phyloP scores from a whole-genome alignment of 2,797 vertebrate genomes.

The Poliocrania exsul region DNA sequence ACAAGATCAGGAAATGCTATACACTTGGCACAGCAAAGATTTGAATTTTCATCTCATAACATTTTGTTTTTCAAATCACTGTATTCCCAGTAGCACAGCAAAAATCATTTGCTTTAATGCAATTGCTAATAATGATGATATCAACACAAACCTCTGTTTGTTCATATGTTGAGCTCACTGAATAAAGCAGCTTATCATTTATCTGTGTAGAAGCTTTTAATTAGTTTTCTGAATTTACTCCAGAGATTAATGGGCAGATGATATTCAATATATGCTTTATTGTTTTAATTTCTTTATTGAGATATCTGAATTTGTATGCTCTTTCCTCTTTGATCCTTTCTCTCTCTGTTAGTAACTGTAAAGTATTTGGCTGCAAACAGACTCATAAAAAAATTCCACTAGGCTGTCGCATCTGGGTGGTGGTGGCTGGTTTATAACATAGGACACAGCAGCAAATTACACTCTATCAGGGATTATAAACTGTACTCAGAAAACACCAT shows the following conservation, averaged over 20 bases:
- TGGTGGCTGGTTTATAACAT: not conserved
- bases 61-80: slow-evolving; percentile 54
- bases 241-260: slow-evolving; percentile 61
- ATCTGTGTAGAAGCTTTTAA: slow-evolving; percentile 66
- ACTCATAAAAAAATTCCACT: not conserved
- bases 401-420: not conserved
- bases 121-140: slow-evolving; percentile 52
- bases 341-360: not conserved
- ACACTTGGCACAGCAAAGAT: not conserved
- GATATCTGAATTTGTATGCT: slow-evolving; percentile 20
- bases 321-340: slow-evolving; percentile 18
- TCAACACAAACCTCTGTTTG: slow-evolving; percentile 53
- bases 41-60: not conserved
- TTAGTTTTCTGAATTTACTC: slow-evolving; percentile 69
- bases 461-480: not conserved
- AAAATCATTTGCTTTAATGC: slow-evolving; percentile 61
- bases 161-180: slow-evolving; percentile 53
- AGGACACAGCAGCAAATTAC: not conserved
- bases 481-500: not conserved
- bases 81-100: slow-evolving; percentile 47
- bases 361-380: not conserved
- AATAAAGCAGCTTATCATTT: slow-evolving; percentile 67
- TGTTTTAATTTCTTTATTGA: slow-evolving; percentile 58
- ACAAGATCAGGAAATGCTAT: not conserved
- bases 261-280: slow-evolving; percentile 57